Evolutionary conservation across 2,797 vertebrate genomes (phyloP).

Genomic region (Myoxocephalus aenaeus): DNA sequence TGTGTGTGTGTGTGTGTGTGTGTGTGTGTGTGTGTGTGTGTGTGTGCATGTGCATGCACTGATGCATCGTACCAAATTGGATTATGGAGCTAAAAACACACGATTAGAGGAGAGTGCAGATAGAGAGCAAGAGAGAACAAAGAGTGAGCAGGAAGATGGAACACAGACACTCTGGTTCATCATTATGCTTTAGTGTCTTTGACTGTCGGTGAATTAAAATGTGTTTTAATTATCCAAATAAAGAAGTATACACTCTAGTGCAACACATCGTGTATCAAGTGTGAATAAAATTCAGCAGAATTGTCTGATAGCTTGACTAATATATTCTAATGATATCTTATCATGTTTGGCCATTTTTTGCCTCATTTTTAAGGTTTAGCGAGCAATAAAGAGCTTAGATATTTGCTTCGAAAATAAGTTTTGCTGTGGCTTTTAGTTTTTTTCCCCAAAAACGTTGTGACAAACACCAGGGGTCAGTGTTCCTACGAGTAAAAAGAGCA

Average conservation of each 20-base stretch:
- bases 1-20: constrained; percentile 26
- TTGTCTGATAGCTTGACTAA: neutral
- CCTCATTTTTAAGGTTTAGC: neutral
- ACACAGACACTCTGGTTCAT: neutral
- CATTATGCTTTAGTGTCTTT: neutral
- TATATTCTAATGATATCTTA: neutral
- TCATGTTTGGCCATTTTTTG: neutral
- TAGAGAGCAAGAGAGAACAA: constrained; percentile 31
- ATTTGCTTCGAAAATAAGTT: neutral
- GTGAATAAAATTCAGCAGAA: neutral
- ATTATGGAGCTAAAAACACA: constrained; percentile 84
- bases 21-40: constrained; percentile 27
- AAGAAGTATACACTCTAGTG: neutral
- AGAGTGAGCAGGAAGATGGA: constrained; percentile 21
- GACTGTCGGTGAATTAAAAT: neutral
- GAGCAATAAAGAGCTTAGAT: neutral
- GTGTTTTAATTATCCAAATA: neutral
- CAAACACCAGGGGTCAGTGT: constrained; percentile 76
- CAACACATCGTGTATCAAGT: neutral
- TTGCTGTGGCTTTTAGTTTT: neutral
- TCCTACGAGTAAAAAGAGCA: constrained; percentile 41
- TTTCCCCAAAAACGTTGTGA: neutral
- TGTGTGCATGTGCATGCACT: constrained; percentile 13
- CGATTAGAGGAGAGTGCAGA: constrained; percentile 45
- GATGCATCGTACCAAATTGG: constrained; percentile 82